Conservation (phyloP, 2,888 invertebrate species). For the Trachelus stipa region DNA sequence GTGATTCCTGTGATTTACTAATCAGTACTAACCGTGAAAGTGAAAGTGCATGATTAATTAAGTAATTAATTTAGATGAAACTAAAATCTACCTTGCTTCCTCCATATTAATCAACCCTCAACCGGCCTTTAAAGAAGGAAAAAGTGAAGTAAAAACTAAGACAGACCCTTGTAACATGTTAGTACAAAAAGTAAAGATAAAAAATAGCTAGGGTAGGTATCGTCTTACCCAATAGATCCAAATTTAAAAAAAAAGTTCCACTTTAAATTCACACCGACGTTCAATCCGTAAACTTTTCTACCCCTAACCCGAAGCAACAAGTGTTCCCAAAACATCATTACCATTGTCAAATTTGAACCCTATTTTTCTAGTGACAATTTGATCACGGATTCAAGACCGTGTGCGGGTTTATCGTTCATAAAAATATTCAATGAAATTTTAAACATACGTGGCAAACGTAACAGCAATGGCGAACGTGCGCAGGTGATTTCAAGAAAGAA, state of each 20-base stretch:
- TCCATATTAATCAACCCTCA: conserved; percentile 16
- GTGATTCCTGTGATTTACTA: not conserved
- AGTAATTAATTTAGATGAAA: conserved; percentile 24
- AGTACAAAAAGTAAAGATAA: conserved; percentile 3
- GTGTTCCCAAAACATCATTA: not conserved
- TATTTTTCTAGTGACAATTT: not conserved
- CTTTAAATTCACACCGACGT: not conserved
- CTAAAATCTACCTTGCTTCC: conserved; percentile 21
- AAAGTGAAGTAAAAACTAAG: conserved; percentile 3
- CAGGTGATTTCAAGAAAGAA: not conserved
- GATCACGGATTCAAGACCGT: not conserved
- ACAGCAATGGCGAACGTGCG: not conserved
- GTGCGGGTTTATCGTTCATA: not conserved
- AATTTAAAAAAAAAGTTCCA: not conserved
- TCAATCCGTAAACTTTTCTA: not conserved
- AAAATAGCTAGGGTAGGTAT: not conserved
- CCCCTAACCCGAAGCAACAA: not conserved
- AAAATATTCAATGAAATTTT: not conserved
- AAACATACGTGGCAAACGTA: not conserved
- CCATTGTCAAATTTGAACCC: not conserved
- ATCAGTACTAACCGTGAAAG: conserved; percentile 13
- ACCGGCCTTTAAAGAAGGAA: not conserved
- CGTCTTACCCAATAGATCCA: not conserved
- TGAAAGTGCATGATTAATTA: conserved; percentile 24
- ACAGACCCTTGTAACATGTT: not conserved